Base-by-base conservation (phyloP, 2,888 invertebrate species). In the Orthonychiurus folsomi region DNA sequence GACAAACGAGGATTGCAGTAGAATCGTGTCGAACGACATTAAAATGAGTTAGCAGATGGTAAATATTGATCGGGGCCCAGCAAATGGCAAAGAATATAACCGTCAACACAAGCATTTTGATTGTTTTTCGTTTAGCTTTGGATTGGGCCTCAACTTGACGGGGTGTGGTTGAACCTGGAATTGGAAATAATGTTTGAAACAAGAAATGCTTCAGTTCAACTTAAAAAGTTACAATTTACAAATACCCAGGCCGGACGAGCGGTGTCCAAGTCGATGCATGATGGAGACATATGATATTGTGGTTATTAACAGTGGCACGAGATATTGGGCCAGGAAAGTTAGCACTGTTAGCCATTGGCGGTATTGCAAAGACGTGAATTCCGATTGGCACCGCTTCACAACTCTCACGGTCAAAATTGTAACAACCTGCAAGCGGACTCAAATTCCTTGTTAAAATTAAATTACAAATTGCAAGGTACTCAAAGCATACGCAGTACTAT, bases 11-110 rank as follows among this genome's bases (percentile, higher is more conserved):
- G 68, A 77, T 78, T 1, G 75, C 75, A 1, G 74, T 75, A 1
- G 77, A 76, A 65, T 76, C 75, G 68, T 77, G 77, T 21, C 73
- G 72, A 52, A 79, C 73, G 12, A 78, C 67, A 3, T 64, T 63
- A 52, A 71, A 73, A 56, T 70, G 70, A 12, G 73, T 73, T 15
- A 71, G 63, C 5, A 73, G 59, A 64, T 79, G 79, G 67, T 79
- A 79, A 54, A 78, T 66, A 61, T 79, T 78, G 21, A 79, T 75
- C 0, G 82, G 81, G 67, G 80, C 74, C 79, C 79, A 80, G 63
- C 78, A 79, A 2, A 77, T 60, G 1, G 77, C 77, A 71, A 80
- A 80, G 15, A 77, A 73, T 18, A 79, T 77, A 1, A 79, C 79
- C 21, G 73, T 73, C 3, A 78, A 69, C 20, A 79, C 75, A 23